Evolutionary conservation across 1,140 invertebrate genomes (phyloP).

Genomic region (Cyphomyrmex costatus): DNA sequence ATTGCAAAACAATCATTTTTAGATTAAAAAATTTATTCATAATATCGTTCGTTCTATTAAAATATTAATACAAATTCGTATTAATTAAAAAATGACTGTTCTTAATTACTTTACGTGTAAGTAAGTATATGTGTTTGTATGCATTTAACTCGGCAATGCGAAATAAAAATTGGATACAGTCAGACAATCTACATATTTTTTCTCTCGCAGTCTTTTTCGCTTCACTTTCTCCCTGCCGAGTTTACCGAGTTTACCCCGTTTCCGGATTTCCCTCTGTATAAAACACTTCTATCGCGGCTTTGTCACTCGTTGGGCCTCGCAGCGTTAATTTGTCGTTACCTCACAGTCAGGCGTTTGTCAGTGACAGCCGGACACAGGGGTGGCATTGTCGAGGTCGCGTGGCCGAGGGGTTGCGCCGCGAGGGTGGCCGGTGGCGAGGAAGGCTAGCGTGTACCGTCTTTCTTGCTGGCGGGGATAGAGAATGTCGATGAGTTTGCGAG

Average conservation of each 20-base stretch:
- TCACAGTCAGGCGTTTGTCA: conserved; percentile 70
- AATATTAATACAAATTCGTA: background rate
- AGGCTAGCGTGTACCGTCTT: conserved; percentile 47
- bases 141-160: background rate
- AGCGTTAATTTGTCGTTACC: conserved; percentile 77
- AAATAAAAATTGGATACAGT: conserved; percentile 10
- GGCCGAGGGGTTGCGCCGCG: conserved; percentile 65
- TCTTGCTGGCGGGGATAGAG: conserved; percentile 55
- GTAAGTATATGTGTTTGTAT: background rate
- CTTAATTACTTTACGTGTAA: conserved; percentile 5
- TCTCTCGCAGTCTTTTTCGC: background rate
- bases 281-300: conserved; percentile 56
- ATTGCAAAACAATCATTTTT: background rate
- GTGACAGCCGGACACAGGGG: conserved; percentile 76
- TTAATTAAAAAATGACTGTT: background rate
- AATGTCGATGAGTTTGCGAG: conserved; percentile 59
- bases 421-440: conserved; percentile 21
- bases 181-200: background rate
- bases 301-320: conserved; percentile 43
- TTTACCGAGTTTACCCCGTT: conserved; percentile 15
- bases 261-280: conserved; percentile 51
- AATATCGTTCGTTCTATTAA: background rate
- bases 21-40: background rate
- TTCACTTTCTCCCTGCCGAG: background rate
- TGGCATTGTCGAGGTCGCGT: conserved; percentile 77